A percentile compares a stretch with the other conserved stretches of the same genome.
Conservation (phyloP, 2,113 vertebrate genomes). For the Verasper variegatus region DNA sequence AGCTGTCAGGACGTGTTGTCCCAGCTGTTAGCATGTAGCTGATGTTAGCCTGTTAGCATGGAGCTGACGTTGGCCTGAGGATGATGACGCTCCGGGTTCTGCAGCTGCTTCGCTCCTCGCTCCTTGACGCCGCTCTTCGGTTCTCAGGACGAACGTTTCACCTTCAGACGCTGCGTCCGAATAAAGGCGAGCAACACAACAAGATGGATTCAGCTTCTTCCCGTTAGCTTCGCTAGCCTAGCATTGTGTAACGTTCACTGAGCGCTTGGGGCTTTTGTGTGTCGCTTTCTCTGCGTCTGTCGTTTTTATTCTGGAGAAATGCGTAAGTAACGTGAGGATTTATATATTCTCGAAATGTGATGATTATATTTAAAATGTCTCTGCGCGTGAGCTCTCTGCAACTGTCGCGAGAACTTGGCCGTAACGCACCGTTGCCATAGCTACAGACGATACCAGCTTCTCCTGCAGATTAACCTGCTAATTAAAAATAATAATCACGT, state of each 20-base stretch:
- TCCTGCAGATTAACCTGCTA: no score
- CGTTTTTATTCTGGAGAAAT: neutral
- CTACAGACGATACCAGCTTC: neutral
- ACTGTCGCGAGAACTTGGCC: no score
- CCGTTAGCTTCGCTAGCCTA: constrained; percentile 40
- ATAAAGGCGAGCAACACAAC: constrained; percentile 63
- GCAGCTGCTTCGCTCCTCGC: neutral
- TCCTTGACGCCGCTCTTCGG: neutral
- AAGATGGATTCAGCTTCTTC: neutral
- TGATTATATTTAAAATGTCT: neutral
- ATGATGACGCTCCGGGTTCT: neutral
- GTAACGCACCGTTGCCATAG: no score
- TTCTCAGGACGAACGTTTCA: neutral
- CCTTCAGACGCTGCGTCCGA: constrained; percentile 6
- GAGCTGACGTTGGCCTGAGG: neutral
- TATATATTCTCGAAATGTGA: neutral
- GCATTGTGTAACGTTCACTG: neutral
- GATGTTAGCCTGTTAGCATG: neutral
- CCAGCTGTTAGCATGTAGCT: neutral
- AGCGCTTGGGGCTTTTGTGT: neutral
- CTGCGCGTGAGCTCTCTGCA: no score
- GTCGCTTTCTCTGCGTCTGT: no score
- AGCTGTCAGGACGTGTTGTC: neutral
- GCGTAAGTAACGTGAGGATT: neutral
- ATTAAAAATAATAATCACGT: neutral